Base-by-base conservation (phyloP, 2,797 vertebrate species). In the Parambassis ranga region DNA sequence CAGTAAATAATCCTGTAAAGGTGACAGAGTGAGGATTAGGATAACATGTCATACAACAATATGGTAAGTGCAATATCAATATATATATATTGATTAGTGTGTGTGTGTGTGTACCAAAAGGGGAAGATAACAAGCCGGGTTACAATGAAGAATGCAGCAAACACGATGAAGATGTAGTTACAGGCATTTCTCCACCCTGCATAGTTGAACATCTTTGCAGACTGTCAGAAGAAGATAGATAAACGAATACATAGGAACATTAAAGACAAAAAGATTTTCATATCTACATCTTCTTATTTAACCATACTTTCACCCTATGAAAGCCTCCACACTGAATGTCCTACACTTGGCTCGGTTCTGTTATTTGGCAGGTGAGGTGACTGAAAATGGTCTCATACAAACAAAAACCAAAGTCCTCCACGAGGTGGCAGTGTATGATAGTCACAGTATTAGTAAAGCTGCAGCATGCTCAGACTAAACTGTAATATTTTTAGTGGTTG, bases 171-270 rank as follows among this genome's bases (percentile, higher is more conserved):
- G 89, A 99, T 94, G 82, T 92, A 94, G 84, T 99, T 96, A 66
- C 96, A 98, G 44, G 95, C 93, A 44, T 95, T 95, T 56, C 95
- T 93, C 96, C 97, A 98, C 24, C 95, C 95, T 1, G 96, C 97
- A 8, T 98, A 98, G 90, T 97, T 98, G 65, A 99, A 98, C 95
- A 98, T 98, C 88, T 99, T 99, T 53, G 97, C 97, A 10, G 96
- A 98, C 97, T 94, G 61, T 51, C 7, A 43, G 36, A 39, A 14
- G 6, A 28, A 78, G 18, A 77, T 28, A 66, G 15, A 69, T 13
- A 37, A 4, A 53, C n/a, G n/a, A 44, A 44, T 0, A 31, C 14
- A 22, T 10, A 10, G 16, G 6, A 9, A 48, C 50, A 16, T 10
- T 51, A 8, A 7, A 41, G 27, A 61, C 27, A 30, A 16, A 56